These are phyloP conservation scores for Oasisia sp. DNA, from an alignment of 2,888 invertebrate genomes.

Conservation along the genomic window DNA sequence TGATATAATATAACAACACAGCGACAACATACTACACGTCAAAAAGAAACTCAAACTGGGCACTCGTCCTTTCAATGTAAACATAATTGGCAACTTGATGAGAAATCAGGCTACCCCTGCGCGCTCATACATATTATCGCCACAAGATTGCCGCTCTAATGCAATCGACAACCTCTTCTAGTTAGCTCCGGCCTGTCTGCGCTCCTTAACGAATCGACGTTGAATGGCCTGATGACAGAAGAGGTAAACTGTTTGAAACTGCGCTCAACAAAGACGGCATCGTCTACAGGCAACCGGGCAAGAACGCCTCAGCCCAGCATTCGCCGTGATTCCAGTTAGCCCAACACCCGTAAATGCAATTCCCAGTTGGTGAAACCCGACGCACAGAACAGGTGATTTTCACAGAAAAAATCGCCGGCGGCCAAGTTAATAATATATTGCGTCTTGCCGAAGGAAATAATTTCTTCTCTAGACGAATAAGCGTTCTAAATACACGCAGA, in stretches of 20 bases:
- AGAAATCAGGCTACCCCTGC: neutral
- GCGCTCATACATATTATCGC: neutral
- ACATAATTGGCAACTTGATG: neutral
- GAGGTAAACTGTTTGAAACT: neutral
- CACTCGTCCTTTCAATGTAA: neutral
- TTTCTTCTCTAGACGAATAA: neutral
- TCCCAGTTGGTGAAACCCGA: neutral
- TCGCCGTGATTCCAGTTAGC: neutral
- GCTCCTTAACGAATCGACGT: neutral
- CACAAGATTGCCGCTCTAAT: neutral
- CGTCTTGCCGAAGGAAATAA: neutral
- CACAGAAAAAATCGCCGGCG: neutral
- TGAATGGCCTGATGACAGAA: neutral
- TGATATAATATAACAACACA: neutral
- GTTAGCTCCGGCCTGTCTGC: neutral
- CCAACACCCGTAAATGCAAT: neutral
- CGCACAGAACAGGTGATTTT: neutral
- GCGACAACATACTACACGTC: neutral
- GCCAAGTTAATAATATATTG: neutral
- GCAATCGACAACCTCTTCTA: neutral
- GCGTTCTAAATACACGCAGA: neutral
- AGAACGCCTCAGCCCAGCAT: neutral
- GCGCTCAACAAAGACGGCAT: neutral
- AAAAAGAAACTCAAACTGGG: neutral
- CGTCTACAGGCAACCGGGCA: neutral